phyloP scores from a whole-genome alignment of 2,113 vertebrate species.

The Sprattus sprattus region DNA sequence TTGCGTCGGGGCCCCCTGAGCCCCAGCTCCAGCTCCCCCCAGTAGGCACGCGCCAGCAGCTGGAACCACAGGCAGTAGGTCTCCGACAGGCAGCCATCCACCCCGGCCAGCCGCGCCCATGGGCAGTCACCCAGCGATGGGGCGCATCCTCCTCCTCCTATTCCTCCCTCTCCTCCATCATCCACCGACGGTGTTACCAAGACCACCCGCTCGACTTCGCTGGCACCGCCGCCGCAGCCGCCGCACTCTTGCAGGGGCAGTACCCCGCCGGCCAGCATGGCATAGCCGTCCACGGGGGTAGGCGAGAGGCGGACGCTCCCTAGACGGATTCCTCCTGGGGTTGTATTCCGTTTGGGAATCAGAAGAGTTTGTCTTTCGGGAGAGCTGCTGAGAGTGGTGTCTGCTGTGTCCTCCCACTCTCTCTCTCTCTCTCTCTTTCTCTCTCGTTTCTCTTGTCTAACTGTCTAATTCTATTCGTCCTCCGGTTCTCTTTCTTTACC shows the following conservation, averaged over 20 bases:
- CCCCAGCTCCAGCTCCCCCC: conserved; percentile 70
- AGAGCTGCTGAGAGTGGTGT: neutral
- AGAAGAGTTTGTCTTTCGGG: neutral
- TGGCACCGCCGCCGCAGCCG: conserved; percentile 47
- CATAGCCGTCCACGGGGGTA: conserved; percentile 40
- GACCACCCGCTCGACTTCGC: neutral
- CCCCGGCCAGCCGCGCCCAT: conserved; percentile 68
- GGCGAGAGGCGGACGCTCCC: neutral
- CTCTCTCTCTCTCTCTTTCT: neutral
- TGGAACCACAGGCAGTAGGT: conserved; percentile 74
- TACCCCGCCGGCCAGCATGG: conserved; percentile 64
- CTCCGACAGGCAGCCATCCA: conserved; percentile 69
- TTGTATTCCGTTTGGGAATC: neutral
- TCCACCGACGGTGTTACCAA: neutral
- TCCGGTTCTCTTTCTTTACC: too few species aligned
- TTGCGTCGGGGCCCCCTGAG: conserved; percentile 55
- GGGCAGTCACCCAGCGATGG: conserved; percentile 56
- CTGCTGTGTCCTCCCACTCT: neutral
- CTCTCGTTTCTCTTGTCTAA: too few species aligned
- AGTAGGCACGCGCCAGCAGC: conserved; percentile 69
- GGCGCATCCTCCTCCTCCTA: conserved; percentile 55
- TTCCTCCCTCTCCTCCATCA: conserved; percentile 16
- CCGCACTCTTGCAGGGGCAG: conserved; percentile 55
- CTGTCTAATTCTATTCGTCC: too few species aligned
- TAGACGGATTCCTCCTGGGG: neutral